Percentiles rank a stretch among this genome's conserved stretches.
Conservation (phyloP, 2,888 invertebrate species). For the Herminia tarsipennalis region DNA sequence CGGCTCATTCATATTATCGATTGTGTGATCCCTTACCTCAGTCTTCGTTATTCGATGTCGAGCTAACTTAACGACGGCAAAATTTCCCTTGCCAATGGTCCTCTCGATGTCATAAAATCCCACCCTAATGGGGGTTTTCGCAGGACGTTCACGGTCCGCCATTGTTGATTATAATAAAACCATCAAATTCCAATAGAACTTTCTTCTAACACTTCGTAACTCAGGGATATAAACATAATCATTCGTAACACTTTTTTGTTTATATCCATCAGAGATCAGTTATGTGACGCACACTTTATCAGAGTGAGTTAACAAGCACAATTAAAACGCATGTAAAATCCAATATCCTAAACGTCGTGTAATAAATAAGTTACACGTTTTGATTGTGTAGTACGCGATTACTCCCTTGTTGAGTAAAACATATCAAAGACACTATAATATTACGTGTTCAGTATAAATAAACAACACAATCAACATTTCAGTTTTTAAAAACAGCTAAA, state of each 20-base stretch:
- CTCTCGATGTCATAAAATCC: slow-evolving; percentile 99
- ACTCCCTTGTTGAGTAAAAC: slow-evolving; percentile 58
- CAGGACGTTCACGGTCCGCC: slow-evolving; percentile 85
- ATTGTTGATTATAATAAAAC: slow-evolving; percentile 71
- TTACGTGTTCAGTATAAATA: slow-evolving; percentile 46
- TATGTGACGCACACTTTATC: slow-evolving; percentile 28
- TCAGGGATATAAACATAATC: slow-evolving; percentile 50
- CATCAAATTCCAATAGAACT: slow-evolving; percentile 60
- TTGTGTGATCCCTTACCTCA: slow-evolving; percentile 89
- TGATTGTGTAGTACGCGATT: slow-evolving; percentile 36
- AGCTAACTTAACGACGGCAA: slow-evolving; percentile 99
- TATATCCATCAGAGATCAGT: slow-evolving; percentile 51
- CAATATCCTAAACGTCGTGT: slow-evolving; percentile 25
- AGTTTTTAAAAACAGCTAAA: slow-evolving; percentile 31
- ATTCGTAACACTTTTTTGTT: slow-evolving; percentile 56
- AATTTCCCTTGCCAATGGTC: slow-evolving; percentile 99
- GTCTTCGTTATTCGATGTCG: slow-evolving; percentile 99
- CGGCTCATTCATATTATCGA: slow-evolving; percentile 24
- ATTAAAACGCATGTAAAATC: slow-evolving; percentile 28
- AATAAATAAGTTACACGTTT: slow-evolving; percentile 39
- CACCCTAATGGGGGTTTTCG: slow-evolving; percentile 92
- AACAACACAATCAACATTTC: slow-evolving; percentile 39
- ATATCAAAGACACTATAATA: slow-evolving; percentile 63
- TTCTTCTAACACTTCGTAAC: slow-evolving; percentile 55
- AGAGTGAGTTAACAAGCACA: slow-evolving; percentile 32